Conservation (phyloP, 2,888 invertebrate genomes). For the Stegophylla sp. region DNA sequence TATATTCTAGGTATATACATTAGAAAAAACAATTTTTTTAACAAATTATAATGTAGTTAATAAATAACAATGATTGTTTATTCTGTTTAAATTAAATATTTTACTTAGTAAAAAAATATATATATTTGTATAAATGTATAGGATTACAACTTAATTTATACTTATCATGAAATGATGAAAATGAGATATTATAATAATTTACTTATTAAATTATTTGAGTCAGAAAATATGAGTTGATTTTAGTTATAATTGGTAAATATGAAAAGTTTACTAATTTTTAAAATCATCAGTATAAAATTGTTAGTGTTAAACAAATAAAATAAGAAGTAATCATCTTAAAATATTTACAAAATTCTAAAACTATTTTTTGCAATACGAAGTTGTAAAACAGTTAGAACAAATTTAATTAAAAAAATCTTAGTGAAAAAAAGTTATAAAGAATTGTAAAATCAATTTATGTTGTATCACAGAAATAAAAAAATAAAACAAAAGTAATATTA, state of each 20-base stretch:
- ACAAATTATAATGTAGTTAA: constrained; percentile 29
- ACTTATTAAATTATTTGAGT: constrained; percentile 4
- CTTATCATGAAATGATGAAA: neutral
- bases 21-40: constrained; percentile 21
- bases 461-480: constrained; percentile 12
- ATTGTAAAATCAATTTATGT: constrained; percentile 14
- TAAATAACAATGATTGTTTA: constrained; percentile 46
- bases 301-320: constrained; percentile 8
- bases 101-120: constrained; percentile 21
- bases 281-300: constrained; percentile 8
- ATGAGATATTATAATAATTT: neutral
- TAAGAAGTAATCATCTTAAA: neutral
- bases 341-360: neutral
- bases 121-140: neutral
- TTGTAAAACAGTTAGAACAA: neutral
- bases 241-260: constrained; percentile 10
- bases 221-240: constrained; percentile 1
- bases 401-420: neutral
- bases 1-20: constrained; percentile 33
- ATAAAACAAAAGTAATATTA: neutral
- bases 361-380: neutral
- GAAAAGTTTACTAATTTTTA: neutral
- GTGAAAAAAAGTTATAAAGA: neutral
- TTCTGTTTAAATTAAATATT: constrained; percentile 5
- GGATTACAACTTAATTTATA: constrained; percentile 1